Evolutionary conservation across 2,797 vertebrate species (phyloP), one percentile per base, ranked within the genome.

Genomic region (Enteromius fasciolatus): DNA sequence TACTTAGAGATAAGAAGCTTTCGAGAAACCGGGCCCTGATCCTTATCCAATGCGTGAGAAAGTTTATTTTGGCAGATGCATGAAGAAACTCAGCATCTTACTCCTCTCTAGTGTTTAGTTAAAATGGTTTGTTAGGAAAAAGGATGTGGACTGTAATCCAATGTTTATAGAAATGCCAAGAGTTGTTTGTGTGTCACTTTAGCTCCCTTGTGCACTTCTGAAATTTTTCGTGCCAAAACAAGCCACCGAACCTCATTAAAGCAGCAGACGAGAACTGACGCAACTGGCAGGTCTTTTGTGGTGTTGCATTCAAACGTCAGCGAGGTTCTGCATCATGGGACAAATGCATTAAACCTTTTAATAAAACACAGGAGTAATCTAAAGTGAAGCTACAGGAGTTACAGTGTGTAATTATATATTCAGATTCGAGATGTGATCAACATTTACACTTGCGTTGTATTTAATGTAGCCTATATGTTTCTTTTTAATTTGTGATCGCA

Each of bases 91-190:
- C 75, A 11, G 5, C 50, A 28, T 83, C 67, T 80, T 80, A 70
- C 82, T 85, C 61, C 23, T 81, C 80, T 72, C 31, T 67, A 20
- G 52, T 84, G 85, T 83, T 88, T 85, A 31, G 82, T 75, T 86
- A 39, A 67, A 66, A 54, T 50, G 15, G 76, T 33, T 67, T 36
- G 57, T 46, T 48, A 63, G 78, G 78, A 67, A 81, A 63, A 70
- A 76, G 73, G 50, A 81, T 73, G 74, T 81, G 81, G 31, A 82
- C 69, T 70, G 83, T 86, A 81, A 78, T 44, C 83, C 83, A 81
- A 81, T 83, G 85, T 86, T 88, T 81, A 85, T 80, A 72, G 83
- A 85, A 88, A 72, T 57, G 44, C 48, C 18, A 59, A 81, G 80
- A 83, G 72, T 72, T 87, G 48, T 81, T 83, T 72, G 80, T 67